phyloP scores from a whole-genome alignment of 2,888 invertebrate species.

The Drosophila testacea region DNA sequence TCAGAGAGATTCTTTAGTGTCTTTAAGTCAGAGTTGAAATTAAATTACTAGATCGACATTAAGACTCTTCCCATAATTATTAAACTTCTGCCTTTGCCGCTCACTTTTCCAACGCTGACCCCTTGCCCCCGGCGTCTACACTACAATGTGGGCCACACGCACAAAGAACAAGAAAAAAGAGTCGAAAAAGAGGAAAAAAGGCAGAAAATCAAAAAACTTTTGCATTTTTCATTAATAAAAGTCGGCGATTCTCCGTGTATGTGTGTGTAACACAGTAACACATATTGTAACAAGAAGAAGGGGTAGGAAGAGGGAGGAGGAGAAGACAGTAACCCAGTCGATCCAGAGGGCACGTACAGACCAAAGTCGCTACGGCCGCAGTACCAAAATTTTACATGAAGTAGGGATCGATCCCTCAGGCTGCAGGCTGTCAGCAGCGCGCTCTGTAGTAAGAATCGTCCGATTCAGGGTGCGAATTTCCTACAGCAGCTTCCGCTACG shows the following conservation, averaged over 20 bases:
- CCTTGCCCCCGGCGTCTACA: conserved; percentile 18
- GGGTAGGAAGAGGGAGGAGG: not conserved
- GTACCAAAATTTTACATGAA: no score
- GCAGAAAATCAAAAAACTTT: conserved; percentile 46
- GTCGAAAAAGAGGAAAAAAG: conserved; percentile 16
- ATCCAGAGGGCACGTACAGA: no score
- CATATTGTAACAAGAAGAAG: conserved; percentile 40
- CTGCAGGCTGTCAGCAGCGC: no score
- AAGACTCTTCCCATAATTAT: conserved; percentile 28
- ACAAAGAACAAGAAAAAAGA: conserved; percentile 41
- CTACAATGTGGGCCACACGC: conserved; percentile 67
- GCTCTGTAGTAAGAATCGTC: no score
- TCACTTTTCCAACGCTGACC: conserved; percentile 38
- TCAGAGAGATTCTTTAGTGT: not conserved
- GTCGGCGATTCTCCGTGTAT: conserved; percentile 47
- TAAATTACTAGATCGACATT: conserved; percentile 13
- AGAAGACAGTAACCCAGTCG: conserved; percentile 1
- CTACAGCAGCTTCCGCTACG: no score
- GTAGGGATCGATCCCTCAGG: no score
- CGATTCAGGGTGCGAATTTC: no score
- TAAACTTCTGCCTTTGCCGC: conserved; percentile 42
- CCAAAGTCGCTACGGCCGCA: no score
- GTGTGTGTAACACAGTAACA: conserved; percentile 61
- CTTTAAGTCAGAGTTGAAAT: not conserved
- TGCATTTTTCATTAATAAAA: conserved; percentile 78